phyloP scores from a whole-genome alignment of 1,140 invertebrate genomes.

The Sitophilus oryzae region DNA sequence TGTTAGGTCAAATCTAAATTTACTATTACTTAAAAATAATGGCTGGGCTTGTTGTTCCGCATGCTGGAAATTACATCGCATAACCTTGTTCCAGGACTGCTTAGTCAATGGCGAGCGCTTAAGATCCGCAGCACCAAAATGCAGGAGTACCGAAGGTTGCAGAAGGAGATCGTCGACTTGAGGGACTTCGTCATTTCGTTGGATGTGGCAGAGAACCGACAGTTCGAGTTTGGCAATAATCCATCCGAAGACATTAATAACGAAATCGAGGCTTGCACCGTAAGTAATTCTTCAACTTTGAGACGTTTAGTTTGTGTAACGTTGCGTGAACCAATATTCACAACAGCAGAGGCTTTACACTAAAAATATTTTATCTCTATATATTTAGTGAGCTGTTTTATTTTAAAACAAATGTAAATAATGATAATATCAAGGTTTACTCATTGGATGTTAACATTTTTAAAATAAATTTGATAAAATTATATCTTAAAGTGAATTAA shows the following conservation, averaged over 20 bases:
- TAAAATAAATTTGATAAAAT: no score
- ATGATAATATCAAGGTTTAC: no score
- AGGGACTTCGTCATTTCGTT: constrained; percentile 31
- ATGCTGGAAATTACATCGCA: background rate
- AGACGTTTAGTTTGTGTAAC: background rate
- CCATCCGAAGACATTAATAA: constrained; percentile 32
- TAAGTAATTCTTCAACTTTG: constrained; percentile 23
- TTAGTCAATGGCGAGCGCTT: constrained; percentile 39
- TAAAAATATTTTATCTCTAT: no score
- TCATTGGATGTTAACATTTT: no score
- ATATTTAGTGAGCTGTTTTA: no score
- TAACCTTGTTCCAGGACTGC: constrained; percentile 36
- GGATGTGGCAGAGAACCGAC: constrained; percentile 22
- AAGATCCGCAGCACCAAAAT: constrained; percentile 34
- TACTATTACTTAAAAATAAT: background rate
- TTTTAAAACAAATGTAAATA: no score
- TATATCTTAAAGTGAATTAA: no score
- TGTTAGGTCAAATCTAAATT: background rate
- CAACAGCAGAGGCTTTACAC: no score
- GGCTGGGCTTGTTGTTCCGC: background rate
- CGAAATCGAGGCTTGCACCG: constrained; percentile 33
- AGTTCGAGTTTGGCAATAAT: constrained; percentile 23
- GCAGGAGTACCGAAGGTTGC: constrained; percentile 38
- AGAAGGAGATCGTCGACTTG: constrained; percentile 36
- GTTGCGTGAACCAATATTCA: no score